Conservation (phyloP, 2,888 invertebrate species). For the Drosophila subsilvestris region DNA sequence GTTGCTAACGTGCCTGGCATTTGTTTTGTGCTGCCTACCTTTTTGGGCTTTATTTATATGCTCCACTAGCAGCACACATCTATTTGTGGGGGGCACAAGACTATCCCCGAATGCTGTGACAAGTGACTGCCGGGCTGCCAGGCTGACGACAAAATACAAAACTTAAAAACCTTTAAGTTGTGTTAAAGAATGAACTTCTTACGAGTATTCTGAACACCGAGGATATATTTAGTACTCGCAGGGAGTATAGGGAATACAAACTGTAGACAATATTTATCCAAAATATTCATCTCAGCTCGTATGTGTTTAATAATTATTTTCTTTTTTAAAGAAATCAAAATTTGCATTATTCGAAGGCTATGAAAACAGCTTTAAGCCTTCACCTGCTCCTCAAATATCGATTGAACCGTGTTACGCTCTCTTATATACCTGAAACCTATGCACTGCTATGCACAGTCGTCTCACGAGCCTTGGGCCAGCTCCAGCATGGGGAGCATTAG, state of each 20-base stretch:
- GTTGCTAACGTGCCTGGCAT: slow-evolving; percentile 67
- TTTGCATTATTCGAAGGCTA: too few relatives aligned
- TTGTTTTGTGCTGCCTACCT: slow-evolving; percentile 43
- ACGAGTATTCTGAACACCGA: background rate
- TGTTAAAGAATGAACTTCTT: slow-evolving; percentile 5
- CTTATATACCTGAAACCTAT: slow-evolving; percentile 11
- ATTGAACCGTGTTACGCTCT: slow-evolving; percentile 32
- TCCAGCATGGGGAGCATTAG: slow-evolving; percentile 27
- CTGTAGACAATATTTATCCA: too few relatives aligned
- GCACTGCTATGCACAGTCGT: slow-evolving; percentile 14
- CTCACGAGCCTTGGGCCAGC: slow-evolving; percentile 25
- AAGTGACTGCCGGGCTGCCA: slow-evolving; percentile 30
- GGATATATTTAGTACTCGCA: too few relatives aligned
- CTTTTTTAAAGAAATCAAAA: too few relatives aligned
- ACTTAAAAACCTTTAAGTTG: slow-evolving; percentile 15
- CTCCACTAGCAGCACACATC: slow-evolving; percentile 5
- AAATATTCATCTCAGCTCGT: too few relatives aligned
- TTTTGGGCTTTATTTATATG: slow-evolving; percentile 40
- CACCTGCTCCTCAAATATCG: background rate
- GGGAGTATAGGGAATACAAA: too few relatives aligned
- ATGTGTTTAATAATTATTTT: too few relatives aligned
- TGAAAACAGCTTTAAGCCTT: too few relatives aligned
- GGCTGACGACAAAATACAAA: background rate
- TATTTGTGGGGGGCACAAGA: slow-evolving; percentile 17
- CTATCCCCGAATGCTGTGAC: slow-evolving; percentile 34